These are phyloP conservation scores for Malurus melanocephalus DNA, from an alignment of 2,113 vertebrate species.

Conservation along the genomic window DNA sequence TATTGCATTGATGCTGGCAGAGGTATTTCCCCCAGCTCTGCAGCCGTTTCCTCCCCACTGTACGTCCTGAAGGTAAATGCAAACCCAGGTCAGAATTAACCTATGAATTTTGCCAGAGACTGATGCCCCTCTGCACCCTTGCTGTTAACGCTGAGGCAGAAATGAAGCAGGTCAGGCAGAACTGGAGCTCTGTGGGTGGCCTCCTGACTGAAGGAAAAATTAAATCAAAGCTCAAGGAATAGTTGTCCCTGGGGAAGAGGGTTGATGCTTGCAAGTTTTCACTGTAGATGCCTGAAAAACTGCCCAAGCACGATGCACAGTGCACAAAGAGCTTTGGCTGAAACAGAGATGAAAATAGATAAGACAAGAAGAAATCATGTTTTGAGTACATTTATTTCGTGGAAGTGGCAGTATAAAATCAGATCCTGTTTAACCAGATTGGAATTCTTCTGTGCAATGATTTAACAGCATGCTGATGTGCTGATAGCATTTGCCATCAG, in stretches of 20 bases:
- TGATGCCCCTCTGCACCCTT: not conserved
- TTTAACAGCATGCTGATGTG: slow-evolving; percentile 19
- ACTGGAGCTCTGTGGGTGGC: slow-evolving; percentile 29
- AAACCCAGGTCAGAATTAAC: not conserved
- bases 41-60: not conserved
- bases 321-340: not conserved
- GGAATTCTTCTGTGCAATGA: slow-evolving; percentile 34
- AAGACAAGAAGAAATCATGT: not conserved
- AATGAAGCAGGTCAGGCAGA: not conserved
- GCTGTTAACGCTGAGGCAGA: not conserved
- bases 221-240: slow-evolving; percentile 43
- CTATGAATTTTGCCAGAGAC: not conserved
- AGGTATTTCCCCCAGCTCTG: not conserved
- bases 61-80: not conserved
- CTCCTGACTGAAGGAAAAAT: slow-evolving; percentile 9
- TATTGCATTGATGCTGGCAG: not conserved
- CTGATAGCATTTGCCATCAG: not conserved
- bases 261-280: not conserved
- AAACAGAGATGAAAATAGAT: not conserved
- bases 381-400: not conserved
- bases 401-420: slow-evolving; percentile 12
- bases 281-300: not conserved
- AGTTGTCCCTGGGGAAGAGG: slow-evolving; percentile 18
- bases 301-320: rapidly evolving
- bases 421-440: slow-evolving; percentile 1